Evolutionary conservation across 1,140 invertebrate genomes (phyloP).

Genomic region (Laupala kohalensis): DNA sequence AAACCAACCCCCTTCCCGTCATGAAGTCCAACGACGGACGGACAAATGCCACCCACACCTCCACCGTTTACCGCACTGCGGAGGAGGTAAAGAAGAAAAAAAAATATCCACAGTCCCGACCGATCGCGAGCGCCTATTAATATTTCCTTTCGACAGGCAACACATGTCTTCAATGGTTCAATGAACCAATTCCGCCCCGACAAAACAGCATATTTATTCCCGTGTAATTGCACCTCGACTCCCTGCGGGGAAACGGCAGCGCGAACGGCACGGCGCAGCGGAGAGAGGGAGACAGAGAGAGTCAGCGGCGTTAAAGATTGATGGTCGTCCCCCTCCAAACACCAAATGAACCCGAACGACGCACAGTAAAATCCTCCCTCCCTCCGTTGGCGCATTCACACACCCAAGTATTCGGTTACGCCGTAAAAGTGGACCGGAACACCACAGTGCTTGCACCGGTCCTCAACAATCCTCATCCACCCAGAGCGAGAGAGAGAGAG

Average conservation of each 20-base stretch:
- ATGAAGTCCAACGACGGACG: no score
- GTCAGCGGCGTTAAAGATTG: not conserved
- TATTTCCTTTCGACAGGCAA: not conserved
- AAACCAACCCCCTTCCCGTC: no score
- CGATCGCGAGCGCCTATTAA: no score
- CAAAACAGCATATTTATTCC: not conserved
- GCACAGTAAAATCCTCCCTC: not conserved
- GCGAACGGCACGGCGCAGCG: no score
- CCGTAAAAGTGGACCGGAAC: not conserved
- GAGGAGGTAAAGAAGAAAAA: no score
- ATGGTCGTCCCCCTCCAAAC: not conserved
- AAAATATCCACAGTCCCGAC: no score
- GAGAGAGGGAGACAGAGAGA: not conserved
- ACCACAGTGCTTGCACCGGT: not conserved
- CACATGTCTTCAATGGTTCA: not conserved
- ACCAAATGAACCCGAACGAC: not conserved
- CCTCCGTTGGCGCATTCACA: not conserved
- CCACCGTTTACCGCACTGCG: no score
- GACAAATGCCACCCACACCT: no score
- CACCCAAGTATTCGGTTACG: not conserved
- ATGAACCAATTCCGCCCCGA: not conserved
- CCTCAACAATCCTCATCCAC: not conserved
- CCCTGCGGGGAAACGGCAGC: no score
- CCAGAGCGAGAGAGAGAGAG: no score
- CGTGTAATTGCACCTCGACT: not conserved